Conservation (phyloP, 2,797 vertebrate genomes). For the Loriculus beryllinus region DNA sequence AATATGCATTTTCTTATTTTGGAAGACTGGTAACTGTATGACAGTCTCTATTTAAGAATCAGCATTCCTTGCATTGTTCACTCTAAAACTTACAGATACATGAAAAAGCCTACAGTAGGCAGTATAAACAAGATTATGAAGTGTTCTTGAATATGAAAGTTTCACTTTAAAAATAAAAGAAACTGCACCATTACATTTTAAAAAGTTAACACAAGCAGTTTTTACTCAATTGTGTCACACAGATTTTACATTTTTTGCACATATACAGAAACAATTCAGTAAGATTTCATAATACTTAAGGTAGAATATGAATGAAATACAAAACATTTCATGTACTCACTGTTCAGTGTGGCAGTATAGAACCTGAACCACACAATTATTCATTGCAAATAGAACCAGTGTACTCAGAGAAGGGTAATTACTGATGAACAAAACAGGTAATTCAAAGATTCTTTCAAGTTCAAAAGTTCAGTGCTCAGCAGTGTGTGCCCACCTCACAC, state of each 20-base stretch:
- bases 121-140: neutral
- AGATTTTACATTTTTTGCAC: neutral
- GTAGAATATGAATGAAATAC: neutral
- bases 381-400: neutral
- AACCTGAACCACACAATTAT: neutral
- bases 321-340: neutral
- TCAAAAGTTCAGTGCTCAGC: rapidly evolving
- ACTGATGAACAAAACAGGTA: neutral
- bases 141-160: neutral
- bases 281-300: neutral
- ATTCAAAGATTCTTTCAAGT: neutral
- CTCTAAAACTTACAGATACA: neutral
- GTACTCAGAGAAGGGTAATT: neutral
- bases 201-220: neutral
- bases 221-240: neutral
- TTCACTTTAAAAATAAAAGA: neutral
- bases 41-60: neutral
- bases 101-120: neutral
- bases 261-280: neutral
- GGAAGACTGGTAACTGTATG: neutral
- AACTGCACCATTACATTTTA: neutral
- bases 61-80: neutral
- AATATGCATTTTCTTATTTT: neutral
- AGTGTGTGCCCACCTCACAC: neutral
- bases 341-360: neutral